phyloP scores from a whole-genome alignment of 2,113 vertebrate species.

The Hoplias malabaricus region DNA sequence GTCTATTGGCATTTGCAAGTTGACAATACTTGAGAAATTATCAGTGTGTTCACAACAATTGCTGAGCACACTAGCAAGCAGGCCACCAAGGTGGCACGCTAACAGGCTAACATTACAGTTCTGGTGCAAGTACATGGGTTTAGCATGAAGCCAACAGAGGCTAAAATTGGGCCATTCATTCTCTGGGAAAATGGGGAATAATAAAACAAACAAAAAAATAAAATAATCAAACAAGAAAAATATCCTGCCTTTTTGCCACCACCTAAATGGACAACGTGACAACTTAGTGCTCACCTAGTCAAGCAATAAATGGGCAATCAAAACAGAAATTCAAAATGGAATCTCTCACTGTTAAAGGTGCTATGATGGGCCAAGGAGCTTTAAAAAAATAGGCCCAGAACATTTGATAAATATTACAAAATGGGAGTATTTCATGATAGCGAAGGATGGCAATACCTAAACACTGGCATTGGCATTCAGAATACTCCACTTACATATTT shows the following conservation, averaged over 20 bases:
- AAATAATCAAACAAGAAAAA: constrained; percentile 47
- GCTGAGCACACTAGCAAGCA: constrained; percentile 88
- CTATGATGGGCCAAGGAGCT: constrained; percentile 63
- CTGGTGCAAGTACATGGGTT: constrained; percentile 87
- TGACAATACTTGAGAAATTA: constrained; percentile 89
- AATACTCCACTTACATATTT: constrained; percentile 98
- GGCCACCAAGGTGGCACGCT: constrained; percentile 82
- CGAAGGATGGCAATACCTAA: constrained; percentile 86
- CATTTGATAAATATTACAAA: constrained; percentile 47
- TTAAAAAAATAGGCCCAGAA: constrained; percentile 68
- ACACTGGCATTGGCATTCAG: constrained; percentile 92
- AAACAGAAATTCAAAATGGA: constrained; percentile 62
- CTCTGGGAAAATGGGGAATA: constrained; percentile 76
- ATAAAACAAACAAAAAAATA: constrained; percentile 63
- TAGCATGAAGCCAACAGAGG: constrained; percentile 84
- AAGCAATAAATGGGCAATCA: constrained; percentile 87
- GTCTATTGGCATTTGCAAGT: constrained; percentile 93
- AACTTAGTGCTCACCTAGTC: constrained; percentile 83
- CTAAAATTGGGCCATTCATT: constrained; percentile 81
- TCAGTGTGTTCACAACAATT: constrained; percentile 78
- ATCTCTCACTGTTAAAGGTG: constrained; percentile 79
- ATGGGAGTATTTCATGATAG: constrained; percentile 86
- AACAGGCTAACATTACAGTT: constrained; percentile 86
- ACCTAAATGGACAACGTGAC: constrained; percentile 79
- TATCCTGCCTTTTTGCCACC: constrained; percentile 81